Evolutionary conservation across 2,888 invertebrate species (phyloP).

Genomic region (Folsomia manolachei): DNA sequence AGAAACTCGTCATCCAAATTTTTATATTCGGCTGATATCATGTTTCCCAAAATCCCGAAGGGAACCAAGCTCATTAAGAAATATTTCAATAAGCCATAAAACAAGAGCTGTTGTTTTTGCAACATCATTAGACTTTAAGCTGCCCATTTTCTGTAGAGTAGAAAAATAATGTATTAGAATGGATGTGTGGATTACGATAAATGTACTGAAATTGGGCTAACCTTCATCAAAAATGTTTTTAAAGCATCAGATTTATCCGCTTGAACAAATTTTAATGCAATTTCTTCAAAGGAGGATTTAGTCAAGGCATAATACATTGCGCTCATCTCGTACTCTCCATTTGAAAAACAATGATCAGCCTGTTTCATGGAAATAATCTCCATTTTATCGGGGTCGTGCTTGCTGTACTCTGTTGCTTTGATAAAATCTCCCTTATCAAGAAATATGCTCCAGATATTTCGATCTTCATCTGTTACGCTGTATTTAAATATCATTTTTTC

Average conservation of each 20-base stretch:
- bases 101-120: conserved; percentile 90
- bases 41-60: conserved; percentile 57
- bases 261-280: conserved; percentile 85
- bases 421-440: conserved; percentile 81
- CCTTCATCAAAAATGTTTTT: conserved; percentile 77
- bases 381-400: conserved; percentile 73
- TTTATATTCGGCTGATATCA: conserved; percentile 58
- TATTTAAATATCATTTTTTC: conserved; percentile 81
- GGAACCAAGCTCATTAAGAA: conserved; percentile 80
- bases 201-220: conserved; percentile 47
- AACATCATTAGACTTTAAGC: conserved; percentile 69
- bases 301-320: conserved; percentile 87
- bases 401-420: conserved; percentile 78
- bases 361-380: conserved; percentile 83
- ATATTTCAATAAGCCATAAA: conserved; percentile 91
- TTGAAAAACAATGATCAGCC: conserved; percentile 78
- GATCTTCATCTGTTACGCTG: conserved; percentile 76
- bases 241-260: conserved; percentile 78
- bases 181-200: too few relatives aligned
- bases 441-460: conserved; percentile 86
- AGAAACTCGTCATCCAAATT: conserved; percentile 74
- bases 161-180: background rate
- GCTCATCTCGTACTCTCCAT: conserved; percentile 71
- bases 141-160: conserved; percentile 65
- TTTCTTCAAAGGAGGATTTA: conserved; percentile 87